These are phyloP conservation scores for Trissoscelio sp. DNA, from an alignment of 2,888 invertebrate genomes.

Conservation along the genomic window DNA sequence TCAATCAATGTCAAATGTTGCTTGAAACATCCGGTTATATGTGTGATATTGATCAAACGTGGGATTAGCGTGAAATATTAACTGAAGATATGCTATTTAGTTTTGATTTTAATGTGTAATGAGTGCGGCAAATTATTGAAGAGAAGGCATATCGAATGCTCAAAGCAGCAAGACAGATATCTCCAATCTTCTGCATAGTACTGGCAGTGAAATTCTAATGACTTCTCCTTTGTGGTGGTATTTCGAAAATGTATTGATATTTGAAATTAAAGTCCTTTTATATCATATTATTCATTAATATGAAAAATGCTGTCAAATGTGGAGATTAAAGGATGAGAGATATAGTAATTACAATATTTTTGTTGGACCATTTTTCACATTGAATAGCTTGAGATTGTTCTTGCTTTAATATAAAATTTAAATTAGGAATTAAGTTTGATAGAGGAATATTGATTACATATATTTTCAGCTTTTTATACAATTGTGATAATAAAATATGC, in stretches of 20 bases:
- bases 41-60: constrained; percentile 2
- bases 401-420: too few relatives aligned
- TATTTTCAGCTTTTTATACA: too few relatives aligned
- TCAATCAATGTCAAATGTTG: constrained; percentile 13
- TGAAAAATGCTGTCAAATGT: background rate
- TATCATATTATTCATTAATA: background rate
- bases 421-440: too few relatives aligned
- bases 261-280: background rate
- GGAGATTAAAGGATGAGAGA: background rate
- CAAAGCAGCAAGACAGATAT: background rate
- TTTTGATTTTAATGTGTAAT: background rate
- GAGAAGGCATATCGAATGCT: background rate
- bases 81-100: constrained; percentile 3
- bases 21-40: background rate
- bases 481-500: too few relatives aligned
- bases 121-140: background rate
- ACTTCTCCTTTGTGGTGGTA: background rate
- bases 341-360: background rate
- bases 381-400: too few relatives aligned
- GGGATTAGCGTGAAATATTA: background rate
- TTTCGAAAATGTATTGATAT: background rate
- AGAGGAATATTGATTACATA: too few relatives aligned
- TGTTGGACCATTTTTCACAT: too few relatives aligned
- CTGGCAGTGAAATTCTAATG: background rate
- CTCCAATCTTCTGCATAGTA: background rate